phyloP scores from a whole-genome alignment of 2,797 vertebrate genomes.

The Pelodytes ibericus region DNA sequence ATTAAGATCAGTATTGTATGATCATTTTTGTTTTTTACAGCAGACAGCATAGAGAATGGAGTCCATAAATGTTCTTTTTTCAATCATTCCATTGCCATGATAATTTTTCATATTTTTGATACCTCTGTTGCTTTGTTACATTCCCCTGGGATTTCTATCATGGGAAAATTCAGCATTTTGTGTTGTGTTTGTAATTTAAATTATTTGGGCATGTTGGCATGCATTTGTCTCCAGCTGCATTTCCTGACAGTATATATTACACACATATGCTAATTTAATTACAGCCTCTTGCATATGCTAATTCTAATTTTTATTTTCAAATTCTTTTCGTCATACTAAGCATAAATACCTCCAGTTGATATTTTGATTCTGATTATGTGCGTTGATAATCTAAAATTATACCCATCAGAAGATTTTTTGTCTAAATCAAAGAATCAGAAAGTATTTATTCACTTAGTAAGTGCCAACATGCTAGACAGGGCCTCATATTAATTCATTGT shows the following conservation, averaged over 20 bases:
- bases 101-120: background rate
- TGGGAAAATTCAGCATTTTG: background rate
- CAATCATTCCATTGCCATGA: background rate
- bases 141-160: background rate
- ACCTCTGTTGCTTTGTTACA: background rate
- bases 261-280: slow-evolving; percentile 40
- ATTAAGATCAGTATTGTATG: too few relatives aligned
- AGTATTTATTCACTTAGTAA: background rate
- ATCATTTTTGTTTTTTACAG: too few relatives aligned
- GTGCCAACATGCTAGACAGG: too few relatives aligned
- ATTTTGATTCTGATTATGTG: too few relatives aligned
- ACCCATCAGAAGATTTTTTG: background rate
- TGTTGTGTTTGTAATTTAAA: slow-evolving; percentile 4
- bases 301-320: background rate
- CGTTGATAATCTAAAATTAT: too few relatives aligned
- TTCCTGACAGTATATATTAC: slow-evolving; percentile 35
- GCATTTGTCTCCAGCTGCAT: slow-evolving; percentile 28
- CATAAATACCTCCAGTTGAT: background rate
- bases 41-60: too few relatives aligned
- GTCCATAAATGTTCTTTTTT: background rate
- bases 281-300: slow-evolving; percentile 18
- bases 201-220: slow-evolving; percentile 22
- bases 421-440: background rate
- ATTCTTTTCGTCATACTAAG: background rate
- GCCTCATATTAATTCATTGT: too few relatives aligned